A percentile compares a stretch with the other conserved stretches of the same genome.
phyloP scores from a whole-genome alignment of 2,888 invertebrate species.

The Amiota mariae region DNA sequence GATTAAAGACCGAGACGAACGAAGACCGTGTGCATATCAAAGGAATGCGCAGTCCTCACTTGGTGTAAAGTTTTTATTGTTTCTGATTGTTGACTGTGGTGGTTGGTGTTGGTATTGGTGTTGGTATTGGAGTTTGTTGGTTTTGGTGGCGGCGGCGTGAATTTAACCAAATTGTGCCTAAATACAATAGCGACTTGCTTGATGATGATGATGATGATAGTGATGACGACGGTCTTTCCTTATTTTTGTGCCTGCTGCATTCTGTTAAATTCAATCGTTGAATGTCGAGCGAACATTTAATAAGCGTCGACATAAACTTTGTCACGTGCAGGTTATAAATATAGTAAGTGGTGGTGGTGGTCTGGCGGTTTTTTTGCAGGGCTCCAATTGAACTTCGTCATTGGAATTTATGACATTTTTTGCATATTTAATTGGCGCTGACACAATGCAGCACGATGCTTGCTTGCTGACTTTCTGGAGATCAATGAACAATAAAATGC shows the following conservation, averaged over 20 bases:
- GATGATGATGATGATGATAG: constrained; percentile 25
- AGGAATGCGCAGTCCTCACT: background rate
- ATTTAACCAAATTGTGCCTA: constrained; percentile 35
- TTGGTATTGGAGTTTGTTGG: background rate
- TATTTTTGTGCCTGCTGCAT: constrained; percentile 12
- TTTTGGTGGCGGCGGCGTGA: background rate
- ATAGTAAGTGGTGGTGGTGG: background rate
- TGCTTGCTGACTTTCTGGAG: too few relatives aligned
- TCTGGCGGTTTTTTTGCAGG: background rate
- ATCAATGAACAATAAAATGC: too few relatives aligned
- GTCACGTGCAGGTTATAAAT: constrained; percentile 57
- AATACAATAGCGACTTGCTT: constrained; percentile 24
- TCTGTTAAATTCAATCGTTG: background rate
- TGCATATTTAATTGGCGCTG: constrained; percentile 54
- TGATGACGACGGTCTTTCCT: constrained; percentile 36
- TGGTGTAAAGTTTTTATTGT: background rate
- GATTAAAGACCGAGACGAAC: constrained; percentile 25
- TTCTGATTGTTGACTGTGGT: background rate
- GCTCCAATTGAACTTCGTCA: constrained; percentile 32
- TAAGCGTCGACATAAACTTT: constrained; percentile 57
- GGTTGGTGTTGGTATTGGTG: background rate
- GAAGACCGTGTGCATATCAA: background rate
- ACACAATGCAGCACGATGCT: constrained; percentile 41
- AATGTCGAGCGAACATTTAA: constrained; percentile 48
- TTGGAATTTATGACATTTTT: constrained; percentile 49